Percentiles rank a stretch among this genome's conserved stretches.
phyloP scores from a whole-genome alignment of 2,113 vertebrate genomes.

The Gnathonemus longibarbis region DNA sequence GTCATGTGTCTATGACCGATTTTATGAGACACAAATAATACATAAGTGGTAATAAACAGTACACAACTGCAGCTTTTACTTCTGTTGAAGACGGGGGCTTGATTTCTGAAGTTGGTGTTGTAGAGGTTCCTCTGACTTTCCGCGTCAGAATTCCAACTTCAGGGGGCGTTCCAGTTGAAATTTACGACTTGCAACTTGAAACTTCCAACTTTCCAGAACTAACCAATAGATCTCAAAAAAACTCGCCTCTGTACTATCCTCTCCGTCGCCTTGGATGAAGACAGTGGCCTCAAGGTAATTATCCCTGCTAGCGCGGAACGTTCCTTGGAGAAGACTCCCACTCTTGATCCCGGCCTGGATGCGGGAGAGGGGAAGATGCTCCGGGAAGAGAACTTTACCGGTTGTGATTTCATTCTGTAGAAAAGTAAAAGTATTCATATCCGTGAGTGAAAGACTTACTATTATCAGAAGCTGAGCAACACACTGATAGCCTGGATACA shows the following conservation, averaged over 20 bases:
- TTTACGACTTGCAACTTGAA: not conserved
- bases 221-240: not conserved
- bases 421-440: not conserved
- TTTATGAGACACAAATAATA: not conserved
- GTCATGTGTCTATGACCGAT: not conserved
- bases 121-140: not conserved
- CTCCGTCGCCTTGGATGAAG: conserved; percentile 79
- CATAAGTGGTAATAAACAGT: not conserved
- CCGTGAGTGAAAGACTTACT: not conserved
- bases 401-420: conserved; percentile 77
- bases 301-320: conserved; percentile 84
- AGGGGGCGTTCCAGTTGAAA: not conserved
- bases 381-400: conserved; percentile 80
- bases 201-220: not conserved
- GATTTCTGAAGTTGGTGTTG: not conserved
- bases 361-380: conserved; percentile 87
- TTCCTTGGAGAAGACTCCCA: conserved; percentile 80
- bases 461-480: too few species aligned
- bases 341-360: conserved; percentile 90
- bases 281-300: conserved; percentile 96
- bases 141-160: not conserved
- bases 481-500: conserved; percentile 20
- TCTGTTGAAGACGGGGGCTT: not conserved
- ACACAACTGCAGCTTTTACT: not conserved
- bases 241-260: conserved; percentile 76